Base-by-base conservation (phyloP, 2,888 invertebrate genomes). In the Synanthedon tipuliformis region DNA sequence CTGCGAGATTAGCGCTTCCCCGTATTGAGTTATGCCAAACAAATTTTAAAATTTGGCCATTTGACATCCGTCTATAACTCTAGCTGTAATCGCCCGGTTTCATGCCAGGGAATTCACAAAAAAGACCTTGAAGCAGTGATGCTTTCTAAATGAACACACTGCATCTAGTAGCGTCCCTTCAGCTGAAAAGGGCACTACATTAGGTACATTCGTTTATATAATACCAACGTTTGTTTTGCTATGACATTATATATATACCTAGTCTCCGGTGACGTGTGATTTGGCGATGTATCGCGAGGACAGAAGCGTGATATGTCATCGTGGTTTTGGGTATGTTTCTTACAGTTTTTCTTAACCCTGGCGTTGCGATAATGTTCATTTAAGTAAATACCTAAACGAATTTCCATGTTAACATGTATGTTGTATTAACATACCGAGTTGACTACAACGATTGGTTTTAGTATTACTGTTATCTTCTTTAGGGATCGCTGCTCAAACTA, bases 51-150 rank as follows among this genome's bases (percentile, higher is more conserved):
- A 78, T 77, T 74, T 73, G 76, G 71, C 75, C 63, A 74, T 78
- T 75, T 67, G 72, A 75, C 72, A 75, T 71, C 58, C 62, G 68
- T 60, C 65, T 69, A 66, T 69, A 69, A 68, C 68, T 69, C 71
- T 67, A 67, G 65, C 64, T 61, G 73, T 68, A 71, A 72, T 72
- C 72, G 71, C 63, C 69, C 73, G 71, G 66, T 76, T 68, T 68
- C 66, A 76, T 84, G 86, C 86, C 86, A 87, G 83, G 68, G 78
- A 84, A 86, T 85, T 76, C 64, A 66, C 57, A 62, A 69, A 66
- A 59, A 63, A 72, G 73, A 71, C 79, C 79, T 80, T 80, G 81
- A 69, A 62, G 65, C 62, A 58, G 60, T 65, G 68, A 64, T 70
- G 75, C 68, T 79, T 81, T 81, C 76, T 75, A 71, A 66, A 64